A percentile compares a stretch with the other conserved stretches of the same genome.
phyloP scores from a whole-genome alignment of 2,888 invertebrate genomes.

The Andrena chrysosceles region DNA sequence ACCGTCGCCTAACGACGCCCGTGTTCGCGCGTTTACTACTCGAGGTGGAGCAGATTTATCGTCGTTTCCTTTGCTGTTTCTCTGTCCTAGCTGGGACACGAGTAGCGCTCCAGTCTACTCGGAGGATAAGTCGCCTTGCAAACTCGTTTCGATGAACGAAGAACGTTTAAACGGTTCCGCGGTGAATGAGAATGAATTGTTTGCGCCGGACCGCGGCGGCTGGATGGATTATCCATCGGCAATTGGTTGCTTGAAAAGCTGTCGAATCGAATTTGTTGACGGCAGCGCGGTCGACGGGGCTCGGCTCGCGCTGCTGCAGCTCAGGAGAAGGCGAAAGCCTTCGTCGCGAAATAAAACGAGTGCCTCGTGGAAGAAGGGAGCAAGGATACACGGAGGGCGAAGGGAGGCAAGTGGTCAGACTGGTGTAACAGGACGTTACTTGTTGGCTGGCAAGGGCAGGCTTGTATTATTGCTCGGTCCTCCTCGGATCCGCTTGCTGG shows the following conservation, averaged over 20 bases:
- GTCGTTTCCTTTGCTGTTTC: not conserved
- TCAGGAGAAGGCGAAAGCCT: slow-evolving; percentile 5
- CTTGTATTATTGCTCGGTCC: slow-evolving; percentile 56
- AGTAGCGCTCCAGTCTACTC: not conserved
- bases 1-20: not conserved
- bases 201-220: not conserved
- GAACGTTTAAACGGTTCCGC: not conserved
- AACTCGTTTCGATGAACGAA: not conserved
- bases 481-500: slow-evolving; percentile 43
- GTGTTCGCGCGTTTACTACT: slow-evolving; percentile 10
- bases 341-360: slow-evolving; percentile 49
- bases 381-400: slow-evolving; percentile 51
- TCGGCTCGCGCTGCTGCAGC: not conserved
- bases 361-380: slow-evolving; percentile 37
- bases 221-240: not conserved
- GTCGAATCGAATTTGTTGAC: too few relatives aligned
- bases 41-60: not conserved
- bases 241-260: not conserved
- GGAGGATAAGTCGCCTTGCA: not conserved
- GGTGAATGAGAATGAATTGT: slow-evolving; percentile 4
- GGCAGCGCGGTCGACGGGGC: not conserved
- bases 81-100: not conserved
- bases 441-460: slow-evolving; percentile 67
- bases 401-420: slow-evolving; percentile 75
- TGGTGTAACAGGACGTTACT: slow-evolving; percentile 81